Conservation (phyloP, 2,113 vertebrate species). For the Istiophorus platypterus region DNA sequence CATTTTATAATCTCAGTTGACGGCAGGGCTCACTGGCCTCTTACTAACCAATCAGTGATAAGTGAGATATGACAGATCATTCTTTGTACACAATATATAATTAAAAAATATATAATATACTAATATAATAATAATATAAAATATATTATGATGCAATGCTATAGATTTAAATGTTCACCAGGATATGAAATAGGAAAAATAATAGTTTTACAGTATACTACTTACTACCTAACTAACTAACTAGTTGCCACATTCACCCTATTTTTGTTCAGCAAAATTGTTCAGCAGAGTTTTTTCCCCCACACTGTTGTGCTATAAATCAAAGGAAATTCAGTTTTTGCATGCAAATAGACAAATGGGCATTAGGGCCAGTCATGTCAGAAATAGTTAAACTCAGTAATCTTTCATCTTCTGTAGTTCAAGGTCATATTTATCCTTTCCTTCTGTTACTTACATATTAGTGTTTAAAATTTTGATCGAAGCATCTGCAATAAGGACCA, state of each 20-base stretch:
- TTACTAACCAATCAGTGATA: slow-evolving; percentile 51
- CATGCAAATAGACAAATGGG: not conserved
- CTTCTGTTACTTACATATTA: not conserved
- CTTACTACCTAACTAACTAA: too few species aligned
- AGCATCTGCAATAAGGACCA: not conserved
- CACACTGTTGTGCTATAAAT: too few species aligned
- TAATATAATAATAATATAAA: not conserved
- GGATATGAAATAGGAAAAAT: not conserved
- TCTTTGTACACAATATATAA: not conserved
- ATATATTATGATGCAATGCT: not conserved
- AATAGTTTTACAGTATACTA: not conserved
- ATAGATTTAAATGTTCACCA: not conserved
- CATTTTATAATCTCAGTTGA: slow-evolving; percentile 38
- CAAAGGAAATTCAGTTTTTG: too few species aligned
- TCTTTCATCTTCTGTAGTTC: not conserved
- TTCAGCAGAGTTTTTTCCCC: too few species aligned
- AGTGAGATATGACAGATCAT: not conserved
- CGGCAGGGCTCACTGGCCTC: not conserved
- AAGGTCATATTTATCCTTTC: not conserved
- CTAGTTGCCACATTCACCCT: too few species aligned
- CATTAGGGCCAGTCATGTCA: not conserved
- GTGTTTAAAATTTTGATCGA: not conserved
- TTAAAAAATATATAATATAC: not conserved
- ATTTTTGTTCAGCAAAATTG: too few species aligned
- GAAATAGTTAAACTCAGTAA: not conserved